Percentiles rank a stretch among this genome's conserved stretches.
These are phyloP conservation scores for Marmota monax DNA, from an alignment of 2,113 vertebrate genomes.

Conservation along the genomic window DNA sequence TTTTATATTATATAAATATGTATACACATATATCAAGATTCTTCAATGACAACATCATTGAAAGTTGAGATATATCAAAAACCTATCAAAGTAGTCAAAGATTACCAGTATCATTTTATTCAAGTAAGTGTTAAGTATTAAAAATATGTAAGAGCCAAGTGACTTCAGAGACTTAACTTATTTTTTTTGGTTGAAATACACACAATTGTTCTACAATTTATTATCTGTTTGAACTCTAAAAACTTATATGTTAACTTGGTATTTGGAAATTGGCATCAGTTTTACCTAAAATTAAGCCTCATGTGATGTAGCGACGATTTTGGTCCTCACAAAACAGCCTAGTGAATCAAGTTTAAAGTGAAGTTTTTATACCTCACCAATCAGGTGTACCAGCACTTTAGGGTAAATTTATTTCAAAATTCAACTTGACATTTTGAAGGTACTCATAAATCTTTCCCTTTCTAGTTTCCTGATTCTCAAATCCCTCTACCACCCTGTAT, in stretches of 20 bases:
- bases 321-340: background rate
- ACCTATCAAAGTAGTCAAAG: background rate
- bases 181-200: background rate
- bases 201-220: background rate
- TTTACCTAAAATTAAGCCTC: background rate
- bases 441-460: background rate
- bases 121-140: background rate
- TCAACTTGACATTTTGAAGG: background rate
- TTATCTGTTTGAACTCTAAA: background rate
- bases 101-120: background rate
- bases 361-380: background rate
- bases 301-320: background rate
- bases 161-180: background rate
- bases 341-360: background rate
- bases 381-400: background rate
- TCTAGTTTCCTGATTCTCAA: background rate
- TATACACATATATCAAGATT: background rate
- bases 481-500: background rate
- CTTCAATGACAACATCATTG: background rate
- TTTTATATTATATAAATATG: too few species aligned
- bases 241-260: background rate
- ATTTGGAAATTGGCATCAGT: slow-evolving; percentile 6
- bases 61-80: background rate
- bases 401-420: slow-evolving; percentile 4
- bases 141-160: background rate